Percentiles rank a stretch among this genome's conserved stretches.
Evolutionary conservation across 2,797 vertebrate genomes (phyloP).

Genomic region (Galaxias olidus): DNA sequence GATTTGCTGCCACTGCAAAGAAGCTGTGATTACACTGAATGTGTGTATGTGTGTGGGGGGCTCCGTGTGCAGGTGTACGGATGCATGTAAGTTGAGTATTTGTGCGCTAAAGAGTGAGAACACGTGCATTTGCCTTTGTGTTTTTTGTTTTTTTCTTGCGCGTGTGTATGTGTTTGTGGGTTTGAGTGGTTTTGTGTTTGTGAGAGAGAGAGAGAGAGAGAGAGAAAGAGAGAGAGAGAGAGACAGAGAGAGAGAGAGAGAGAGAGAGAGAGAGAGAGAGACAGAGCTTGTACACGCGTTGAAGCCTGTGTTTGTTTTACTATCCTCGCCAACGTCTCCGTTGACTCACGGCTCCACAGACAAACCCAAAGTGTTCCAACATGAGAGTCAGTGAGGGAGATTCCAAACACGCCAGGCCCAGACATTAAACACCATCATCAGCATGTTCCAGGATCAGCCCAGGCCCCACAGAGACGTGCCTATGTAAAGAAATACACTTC

Average conservation of each 20-base stretch:
- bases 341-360: slow-evolving; percentile 11
- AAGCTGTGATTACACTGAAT: slow-evolving; percentile 58
- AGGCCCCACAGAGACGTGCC: slow-evolving; percentile 21
- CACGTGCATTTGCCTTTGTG: too few species aligned
- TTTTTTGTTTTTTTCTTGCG: neutral
- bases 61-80: neutral
- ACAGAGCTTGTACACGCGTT: neutral
- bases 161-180: slow-evolving; percentile 15
- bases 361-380: slow-evolving; percentile 42
- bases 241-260: too few species aligned
- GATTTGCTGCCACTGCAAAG: slow-evolving; percentile 58
- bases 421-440: slow-evolving; percentile 31
- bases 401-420: slow-evolving; percentile 31
- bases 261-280: neutral
- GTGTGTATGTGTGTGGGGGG: slow-evolving; percentile 14
- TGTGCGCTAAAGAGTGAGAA: too few species aligned
- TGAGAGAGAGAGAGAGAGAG: slow-evolving; percentile 34
- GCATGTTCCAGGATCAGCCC: slow-evolving; percentile 52
- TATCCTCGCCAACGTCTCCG: slow-evolving; percentile 26
- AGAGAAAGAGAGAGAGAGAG: too few species aligned
- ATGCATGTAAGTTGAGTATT: too few species aligned
- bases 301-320: slow-evolving; percentile 31
- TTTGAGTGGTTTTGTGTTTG: neutral
- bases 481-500: slow-evolving; percentile 38
- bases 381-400: slow-evolving; percentile 37